These are phyloP conservation scores for Brachionus rotundiformis DNA, from an alignment of 1,140 invertebrate species.

Conservation along the genomic window DNA sequence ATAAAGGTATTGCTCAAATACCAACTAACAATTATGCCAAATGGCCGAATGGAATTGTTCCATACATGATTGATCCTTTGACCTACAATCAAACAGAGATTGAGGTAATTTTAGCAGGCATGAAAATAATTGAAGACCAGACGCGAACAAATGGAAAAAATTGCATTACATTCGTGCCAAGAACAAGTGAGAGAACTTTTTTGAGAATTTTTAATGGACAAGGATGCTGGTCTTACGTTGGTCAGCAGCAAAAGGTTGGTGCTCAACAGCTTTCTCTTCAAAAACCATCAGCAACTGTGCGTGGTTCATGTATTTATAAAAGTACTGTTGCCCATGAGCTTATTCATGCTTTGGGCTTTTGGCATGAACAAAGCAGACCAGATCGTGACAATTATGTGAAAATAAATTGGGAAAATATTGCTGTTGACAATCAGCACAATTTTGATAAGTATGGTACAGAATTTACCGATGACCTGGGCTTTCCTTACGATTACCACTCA, in stretches of 20 bases:
- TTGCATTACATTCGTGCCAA: constrained; percentile 29
- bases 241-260: not conserved
- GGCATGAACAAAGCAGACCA: constrained; percentile 96
- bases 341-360: constrained; percentile 96
- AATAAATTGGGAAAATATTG: constrained; percentile 46
- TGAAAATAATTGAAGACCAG: constrained; percentile 50
- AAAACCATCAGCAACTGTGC: not conserved
- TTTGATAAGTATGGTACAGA: constrained; percentile 30
- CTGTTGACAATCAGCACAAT: constrained; percentile 14
- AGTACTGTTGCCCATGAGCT: constrained; percentile 99
- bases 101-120: constrained; percentile 1
- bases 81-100: not conserved
- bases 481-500: constrained; percentile 43
- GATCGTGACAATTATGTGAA: constrained; percentile 78
- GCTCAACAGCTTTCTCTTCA: not conserved
- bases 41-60: constrained; percentile 50
- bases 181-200: constrained; percentile 25
- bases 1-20: constrained; percentile 26
- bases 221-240: constrained; percentile 49
- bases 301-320: constrained; percentile 28
- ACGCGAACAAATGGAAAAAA: not conserved
- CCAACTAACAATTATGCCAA: constrained; percentile 8
- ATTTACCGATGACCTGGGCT: not conserved
- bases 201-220: constrained; percentile 34
- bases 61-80: constrained; percentile 11